Base-by-base conservation (phyloP, 1,140 invertebrate species). In the Rhagoletis zephyria region DNA sequence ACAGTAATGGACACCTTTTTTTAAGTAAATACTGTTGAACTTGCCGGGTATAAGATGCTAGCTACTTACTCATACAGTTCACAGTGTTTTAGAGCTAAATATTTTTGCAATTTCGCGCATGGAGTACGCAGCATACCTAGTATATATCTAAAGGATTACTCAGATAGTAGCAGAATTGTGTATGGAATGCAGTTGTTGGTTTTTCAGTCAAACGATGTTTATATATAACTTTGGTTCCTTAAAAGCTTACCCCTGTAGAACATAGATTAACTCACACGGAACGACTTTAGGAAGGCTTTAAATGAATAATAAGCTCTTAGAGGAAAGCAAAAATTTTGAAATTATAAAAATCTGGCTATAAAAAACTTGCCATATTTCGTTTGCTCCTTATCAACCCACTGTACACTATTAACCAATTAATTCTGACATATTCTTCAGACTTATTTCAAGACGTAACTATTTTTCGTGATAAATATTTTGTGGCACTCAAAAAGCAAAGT, bases 1-100 rank as follows among this genome's bases (percentile, higher is more conserved):
- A 60, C 5, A 19, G 45, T 85, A 85, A 85, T 85, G 85, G 85
- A 85, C 42, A 85, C 85, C 85, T 60, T 85, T 63, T 42, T 85
- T 45, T 30, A 30, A 74, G 81, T 60, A 30, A 16, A 16, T 16
- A 4, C 60, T 85, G 77, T 5, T 6, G 40, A 51, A 16, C 3
- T 77, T 77, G 4, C 45, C 48, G 45, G 12, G 70, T 16, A 74
- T 56, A 10, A 30, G 30, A 30, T 30, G 30, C 30, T 30, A 30
- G 30, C 30, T 30, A 30, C 30, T 30, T 30, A 30, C 30, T n/a
- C 56, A n/a, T n/a, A 10, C 19, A 30, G 74, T 63, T 30, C 85
- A 61, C 85, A 61, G 85, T 85, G 56, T 45, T 40, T 10, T 1
- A 30, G 30, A 30, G 30, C 30, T 30, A 30, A 30, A 30, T 30